Base-by-base conservation (phyloP, 2,888 invertebrate genomes). In the Trissonchulus latispiculum region DNA sequence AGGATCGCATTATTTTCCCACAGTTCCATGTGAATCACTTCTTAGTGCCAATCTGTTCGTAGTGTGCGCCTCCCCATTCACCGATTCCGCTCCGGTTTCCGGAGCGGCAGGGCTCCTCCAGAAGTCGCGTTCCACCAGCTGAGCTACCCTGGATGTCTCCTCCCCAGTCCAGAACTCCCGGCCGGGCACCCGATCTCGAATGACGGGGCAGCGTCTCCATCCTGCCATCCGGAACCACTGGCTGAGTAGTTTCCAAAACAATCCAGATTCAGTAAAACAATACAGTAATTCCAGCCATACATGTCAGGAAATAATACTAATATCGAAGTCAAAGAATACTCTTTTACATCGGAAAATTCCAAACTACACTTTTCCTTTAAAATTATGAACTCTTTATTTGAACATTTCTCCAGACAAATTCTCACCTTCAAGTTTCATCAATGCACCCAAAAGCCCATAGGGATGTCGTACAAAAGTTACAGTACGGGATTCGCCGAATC, bases 81-180 rank as follows among this genome's bases (percentile, higher is more conserved):
- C 48, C 23, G 48, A 48, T 23, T 48, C 48, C 48, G 8, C 48
- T 23, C 23, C 8, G 48, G 48, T 23, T 15, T 15, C 48, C 48
- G 8, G 8, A 15, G 48, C 8, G 48, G 48, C 48, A 23, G 48
- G 48, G 48, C 8, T 23, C 8, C 8, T 48, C 8, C 8, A 8
- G 8, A 23, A 48, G n/a, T n/a, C n/a, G 66, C 32, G 32, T 2
- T 23, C 33, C 70, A 48, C 48, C 70, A 59, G 70, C 59, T 70
- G 70, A 15, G 8, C 48, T 8, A 23, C 48, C 8, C 48, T 8
- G 23, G 48, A 36, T 3, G 73, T 64, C 59, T 73, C 73, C 29
- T 68, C 18, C 73, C 73, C 73, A 73, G 61, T 73, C 62, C 31
- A 69, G 3, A 33, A 2, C 23, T 3, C 15, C 31, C 37, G 59